These are phyloP conservation scores for Odiellus spinosus DNA, from an alignment of 2,888 invertebrate species.

Conservation along the genomic window DNA sequence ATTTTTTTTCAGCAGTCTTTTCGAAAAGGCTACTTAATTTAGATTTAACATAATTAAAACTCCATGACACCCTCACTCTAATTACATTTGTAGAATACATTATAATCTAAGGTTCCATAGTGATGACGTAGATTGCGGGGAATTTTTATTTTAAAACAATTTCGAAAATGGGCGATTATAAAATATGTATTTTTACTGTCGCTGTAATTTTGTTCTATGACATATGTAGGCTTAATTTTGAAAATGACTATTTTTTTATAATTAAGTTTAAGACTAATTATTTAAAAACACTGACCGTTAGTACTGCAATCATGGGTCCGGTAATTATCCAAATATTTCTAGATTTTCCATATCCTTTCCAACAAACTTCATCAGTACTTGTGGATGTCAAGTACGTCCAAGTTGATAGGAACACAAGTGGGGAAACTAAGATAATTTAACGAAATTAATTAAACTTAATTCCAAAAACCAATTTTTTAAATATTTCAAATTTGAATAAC, in stretches of 20 bases:
- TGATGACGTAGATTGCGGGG: no score
- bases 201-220: no score
- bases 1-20: no score
- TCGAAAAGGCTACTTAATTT: no score
- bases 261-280: no score
- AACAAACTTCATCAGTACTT: not conserved
- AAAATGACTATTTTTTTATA: not conserved
- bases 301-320: conserved; percentile 8
- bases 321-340: conserved; percentile 10
- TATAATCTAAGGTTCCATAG: no score
- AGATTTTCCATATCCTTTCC: conserved; percentile 10
- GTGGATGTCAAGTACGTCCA: not conserved
- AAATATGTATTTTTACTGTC: no score
- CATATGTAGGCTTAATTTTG: not conserved
- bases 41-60: no score
- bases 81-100: no score
- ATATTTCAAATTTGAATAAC: not conserved
- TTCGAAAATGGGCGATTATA: not conserved
- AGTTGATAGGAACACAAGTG: not conserved
- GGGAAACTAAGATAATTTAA: not conserved
- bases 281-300: conserved; percentile 1
- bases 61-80: no score
- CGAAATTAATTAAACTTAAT: not conserved
- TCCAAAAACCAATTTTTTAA: not conserved
- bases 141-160: no score